phyloP scores from a whole-genome alignment of 2,113 vertebrate genomes.

The Oryzias celebensis region DNA sequence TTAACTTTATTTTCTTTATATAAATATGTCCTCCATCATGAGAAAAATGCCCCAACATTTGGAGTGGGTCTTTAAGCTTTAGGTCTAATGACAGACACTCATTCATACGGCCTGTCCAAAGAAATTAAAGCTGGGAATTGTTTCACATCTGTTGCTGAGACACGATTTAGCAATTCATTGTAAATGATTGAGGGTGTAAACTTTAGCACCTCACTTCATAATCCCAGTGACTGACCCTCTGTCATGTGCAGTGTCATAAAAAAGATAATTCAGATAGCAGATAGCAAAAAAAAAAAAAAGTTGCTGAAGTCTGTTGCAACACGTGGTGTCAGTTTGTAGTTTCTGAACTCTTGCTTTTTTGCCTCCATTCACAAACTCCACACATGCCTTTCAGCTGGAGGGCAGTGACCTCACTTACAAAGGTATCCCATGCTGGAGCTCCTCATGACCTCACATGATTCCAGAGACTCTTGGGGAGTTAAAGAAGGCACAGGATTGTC shows the following conservation, averaged over 20 bases:
- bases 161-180: conserved; percentile 1
- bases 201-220: conserved; percentile 4
- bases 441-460: conserved; percentile 84
- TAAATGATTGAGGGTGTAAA: conserved; percentile 23
- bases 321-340: not conserved
- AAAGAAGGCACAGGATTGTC: conserved; percentile 89
- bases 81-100: conserved; percentile 38
- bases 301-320: not conserved
- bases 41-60: not conserved
- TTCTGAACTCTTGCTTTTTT: too few relatives aligned
- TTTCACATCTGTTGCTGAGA: conserved; percentile 16
- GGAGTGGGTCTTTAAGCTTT: conserved; percentile 35
- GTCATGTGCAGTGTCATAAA: not conserved
- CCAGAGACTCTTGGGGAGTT: conserved; percentile 81
- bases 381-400: conserved; percentile 5
- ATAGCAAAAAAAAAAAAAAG: too few relatives aligned
- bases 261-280: too few relatives aligned
- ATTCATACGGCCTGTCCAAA: conserved; percentile 14
- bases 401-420: conserved; percentile 84
- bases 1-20: too few relatives aligned
- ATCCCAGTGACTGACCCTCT: conserved; percentile 3
- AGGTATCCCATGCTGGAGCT: conserved; percentile 95
- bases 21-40: too few relatives aligned
- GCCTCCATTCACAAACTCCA: not conserved
- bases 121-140: not conserved